Evolutionary conservation across 2,113 vertebrate genomes (phyloP).

Genomic region (Fukomys damarensis): DNA sequence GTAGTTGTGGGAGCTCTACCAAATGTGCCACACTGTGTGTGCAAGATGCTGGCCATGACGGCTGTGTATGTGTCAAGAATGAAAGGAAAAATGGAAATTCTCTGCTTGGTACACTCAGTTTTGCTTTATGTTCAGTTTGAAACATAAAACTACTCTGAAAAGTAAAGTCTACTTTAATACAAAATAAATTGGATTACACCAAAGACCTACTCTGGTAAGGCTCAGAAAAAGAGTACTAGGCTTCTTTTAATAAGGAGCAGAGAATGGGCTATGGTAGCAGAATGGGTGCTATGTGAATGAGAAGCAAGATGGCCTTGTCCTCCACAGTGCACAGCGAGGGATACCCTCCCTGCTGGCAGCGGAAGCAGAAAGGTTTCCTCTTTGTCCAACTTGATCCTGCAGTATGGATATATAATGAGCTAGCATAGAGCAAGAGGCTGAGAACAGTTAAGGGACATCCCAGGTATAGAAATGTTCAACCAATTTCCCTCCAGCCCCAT

Average conservation of each 20-base stretch:
- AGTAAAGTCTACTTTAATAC: background rate
- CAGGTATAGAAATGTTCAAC: no score
- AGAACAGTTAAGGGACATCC: no score
- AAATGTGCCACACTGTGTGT: background rate
- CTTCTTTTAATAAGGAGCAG: background rate
- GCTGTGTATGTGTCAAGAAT: background rate
- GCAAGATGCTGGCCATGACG: background rate
- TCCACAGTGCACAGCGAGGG: no score
- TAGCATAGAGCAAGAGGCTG: background rate
- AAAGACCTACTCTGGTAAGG: background rate
- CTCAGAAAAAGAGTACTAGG: background rate
- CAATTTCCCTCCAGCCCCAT: background rate
- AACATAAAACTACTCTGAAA: background rate
- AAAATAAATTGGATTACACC: background rate
- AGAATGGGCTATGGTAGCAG: background rate
- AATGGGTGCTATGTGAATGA: no score
- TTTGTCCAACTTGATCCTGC: background rate
- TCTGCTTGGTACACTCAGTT: background rate
- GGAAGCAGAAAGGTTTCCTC: no score
- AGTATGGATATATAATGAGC: background rate
- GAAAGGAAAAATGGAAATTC: no score
- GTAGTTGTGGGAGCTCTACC: no score
- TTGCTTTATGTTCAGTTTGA: background rate
- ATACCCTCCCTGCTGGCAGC: rapidly evolving
- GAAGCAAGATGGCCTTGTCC: background rate